Evolutionary conservation across 2,113 vertebrate species (phyloP), one percentile per base, ranked within the genome.

Genomic region (Mormyrus iriodes): DNA sequence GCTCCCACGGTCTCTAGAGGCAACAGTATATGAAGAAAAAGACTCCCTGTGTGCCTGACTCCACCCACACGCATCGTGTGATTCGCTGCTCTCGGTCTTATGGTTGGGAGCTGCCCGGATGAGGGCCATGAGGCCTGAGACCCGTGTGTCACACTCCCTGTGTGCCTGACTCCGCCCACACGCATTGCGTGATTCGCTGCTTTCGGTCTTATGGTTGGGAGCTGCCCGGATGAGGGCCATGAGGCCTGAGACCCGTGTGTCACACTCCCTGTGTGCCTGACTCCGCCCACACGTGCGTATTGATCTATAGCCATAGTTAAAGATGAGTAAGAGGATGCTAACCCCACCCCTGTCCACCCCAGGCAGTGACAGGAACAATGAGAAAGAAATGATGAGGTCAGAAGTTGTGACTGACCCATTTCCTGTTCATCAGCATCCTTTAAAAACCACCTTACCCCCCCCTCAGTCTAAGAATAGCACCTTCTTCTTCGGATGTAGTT

Each of bases 231-330:
- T 24, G 49, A 51, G 39, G 51, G 5, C 24, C 8, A 9, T 31
- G 48, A 44, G 69, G 12, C 6, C 44, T 15, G 76, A 35, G 51
- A 48, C 21, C 44, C 48, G 44, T 61, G 31, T 17, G 65, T 87
- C 53, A 65, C 86, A 10, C 65, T 76, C 73, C 46, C 65, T 0
- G 12, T 73, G 27, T 35, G 65, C 65, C 19, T 83, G 79, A 42
- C 42, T 12, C 82, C 82, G 6, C 13, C 6, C 85, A 58, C 85
- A 17, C 49, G n/a, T 12, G 35, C 19, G 44, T 9, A 12, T 27
- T 91, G 90, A 92, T 92, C 91, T 90, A 91, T 90, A 86, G 88
- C 3, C 27, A 55, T 82, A 90, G 90, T 92, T 91, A 90, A 88
- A 91, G 83, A 51, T 89, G 89, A 89, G 89, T 89, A 89, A 85